phyloP scores from a whole-genome alignment of 2,113 vertebrate species.

The Heptranchias perlo region DNA sequence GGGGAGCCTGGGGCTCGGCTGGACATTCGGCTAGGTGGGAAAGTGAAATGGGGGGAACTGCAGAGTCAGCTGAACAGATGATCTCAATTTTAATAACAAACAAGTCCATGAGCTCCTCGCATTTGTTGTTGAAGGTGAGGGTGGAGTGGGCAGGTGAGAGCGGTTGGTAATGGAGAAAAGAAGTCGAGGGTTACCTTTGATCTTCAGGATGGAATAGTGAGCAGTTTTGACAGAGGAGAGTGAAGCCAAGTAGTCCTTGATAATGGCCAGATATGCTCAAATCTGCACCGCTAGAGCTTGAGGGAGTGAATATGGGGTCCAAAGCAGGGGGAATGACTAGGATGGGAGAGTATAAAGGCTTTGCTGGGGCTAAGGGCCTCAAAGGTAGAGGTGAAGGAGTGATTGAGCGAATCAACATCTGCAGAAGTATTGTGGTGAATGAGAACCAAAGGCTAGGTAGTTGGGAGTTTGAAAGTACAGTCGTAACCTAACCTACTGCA shows the following conservation, averaged over 20 bases:
- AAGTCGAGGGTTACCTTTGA: neutral
- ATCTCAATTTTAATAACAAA: neutral
- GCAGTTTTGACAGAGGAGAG: neutral
- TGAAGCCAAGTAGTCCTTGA: neutral
- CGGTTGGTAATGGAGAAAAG: neutral
- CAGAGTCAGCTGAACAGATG: neutral
- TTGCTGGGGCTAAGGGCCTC: neutral
- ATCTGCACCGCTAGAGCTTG: neutral
- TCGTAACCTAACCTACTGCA: too few relatives aligned
- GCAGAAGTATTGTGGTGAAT: neutral
- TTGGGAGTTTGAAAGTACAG: too few relatives aligned
- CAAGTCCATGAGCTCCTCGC: neutral
- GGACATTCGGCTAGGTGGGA: neutral
- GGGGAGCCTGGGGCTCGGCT: neutral
- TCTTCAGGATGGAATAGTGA: neutral
- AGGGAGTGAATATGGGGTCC: neutral
- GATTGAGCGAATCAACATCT: neutral
- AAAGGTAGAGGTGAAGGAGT: neutral
- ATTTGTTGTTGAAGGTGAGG: neutral
- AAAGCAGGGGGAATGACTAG: neutral
- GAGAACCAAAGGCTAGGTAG: too few relatives aligned
- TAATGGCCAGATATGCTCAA: neutral
- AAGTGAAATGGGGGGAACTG: neutral
- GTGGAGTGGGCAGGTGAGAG: neutral
- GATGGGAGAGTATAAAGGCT: neutral